These are phyloP conservation scores for Bubalus kerabau DNA, from an alignment of 2,113 vertebrate species.

Conservation along the genomic window DNA sequence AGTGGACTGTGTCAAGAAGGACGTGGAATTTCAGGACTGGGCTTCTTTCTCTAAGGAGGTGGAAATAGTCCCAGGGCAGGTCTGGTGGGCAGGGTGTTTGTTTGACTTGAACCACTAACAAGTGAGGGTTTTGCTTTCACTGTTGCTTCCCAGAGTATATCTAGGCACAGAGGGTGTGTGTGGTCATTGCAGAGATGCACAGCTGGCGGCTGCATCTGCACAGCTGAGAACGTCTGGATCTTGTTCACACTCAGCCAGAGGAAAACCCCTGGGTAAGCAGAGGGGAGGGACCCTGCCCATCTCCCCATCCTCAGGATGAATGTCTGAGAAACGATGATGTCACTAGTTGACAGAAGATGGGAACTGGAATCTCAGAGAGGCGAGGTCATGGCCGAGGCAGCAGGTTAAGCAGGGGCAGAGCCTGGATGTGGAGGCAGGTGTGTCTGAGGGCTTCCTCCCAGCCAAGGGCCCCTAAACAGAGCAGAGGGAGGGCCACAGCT, in stretches of 20 bases:
- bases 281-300: rapidly evolving
- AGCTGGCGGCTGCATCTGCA: rapidly evolving
- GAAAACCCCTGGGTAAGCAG: not conserved
- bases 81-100: rapidly evolving
- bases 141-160: rapidly evolving
- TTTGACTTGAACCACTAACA: rapidly evolving
- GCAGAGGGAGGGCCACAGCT: rapidly evolving
- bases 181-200: not conserved
- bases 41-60: rapidly evolving
- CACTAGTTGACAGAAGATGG: rapidly evolving
- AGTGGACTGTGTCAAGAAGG: not conserved
- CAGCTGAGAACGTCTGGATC: rapidly evolving
- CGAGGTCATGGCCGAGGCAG: too few relatives aligned
- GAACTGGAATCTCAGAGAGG: rapidly evolving
- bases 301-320: not conserved
- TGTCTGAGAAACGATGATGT: not conserved
- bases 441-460: not conserved
- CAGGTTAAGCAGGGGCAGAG: rapidly evolving
- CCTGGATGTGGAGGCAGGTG: too few relatives aligned
- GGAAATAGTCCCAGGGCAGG: rapidly evolving
- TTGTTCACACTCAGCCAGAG: rapidly evolving
- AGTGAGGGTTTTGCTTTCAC: rapidly evolving
- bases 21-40: rapidly evolving
- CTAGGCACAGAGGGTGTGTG: rapidly evolving
- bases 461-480: not conserved